Conservation (phyloP, 92 coral and sea anemone species). For the Zoanthus sociatus region DNA sequence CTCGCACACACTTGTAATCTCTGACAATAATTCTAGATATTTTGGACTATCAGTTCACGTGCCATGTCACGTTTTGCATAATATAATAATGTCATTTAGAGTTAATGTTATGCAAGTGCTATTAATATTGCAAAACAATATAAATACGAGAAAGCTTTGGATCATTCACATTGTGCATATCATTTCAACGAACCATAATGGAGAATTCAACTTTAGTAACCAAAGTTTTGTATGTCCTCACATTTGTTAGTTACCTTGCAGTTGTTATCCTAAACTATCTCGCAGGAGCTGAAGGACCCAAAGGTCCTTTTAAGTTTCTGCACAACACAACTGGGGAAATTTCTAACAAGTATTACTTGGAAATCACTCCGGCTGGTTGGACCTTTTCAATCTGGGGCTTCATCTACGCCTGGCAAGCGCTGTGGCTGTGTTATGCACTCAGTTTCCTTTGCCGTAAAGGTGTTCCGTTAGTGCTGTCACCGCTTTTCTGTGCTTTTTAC, state of each 20-base stretch:
- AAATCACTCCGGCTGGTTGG: slow-evolving; percentile 18
- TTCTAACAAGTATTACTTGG: not conserved
- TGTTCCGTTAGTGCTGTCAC: slow-evolving; percentile 74
- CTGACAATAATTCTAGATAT: too few species aligned
- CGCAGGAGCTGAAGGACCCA: slow-evolving; percentile 2
- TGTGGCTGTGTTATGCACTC: slow-evolving; percentile 79
- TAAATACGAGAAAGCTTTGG: too few species aligned
- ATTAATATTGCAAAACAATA: too few species aligned
- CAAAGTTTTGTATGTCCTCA: not conserved
- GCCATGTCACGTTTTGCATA: too few species aligned
- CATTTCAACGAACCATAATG: too few species aligned
- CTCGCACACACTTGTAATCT: too few species aligned
- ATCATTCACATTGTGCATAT: too few species aligned
- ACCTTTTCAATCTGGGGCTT: slow-evolving; percentile 65
- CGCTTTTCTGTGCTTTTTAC: slow-evolving; percentile 74
- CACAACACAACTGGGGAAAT: slow-evolving; percentile 14
- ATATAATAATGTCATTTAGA: too few species aligned
- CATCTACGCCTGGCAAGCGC: slow-evolving; percentile 81
- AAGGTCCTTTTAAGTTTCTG: not conserved
- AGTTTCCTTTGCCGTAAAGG: slow-evolving; percentile 72
- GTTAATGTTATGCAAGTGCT: too few species aligned
- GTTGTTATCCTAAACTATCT: not conserved
- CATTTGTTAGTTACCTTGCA: not conserved
- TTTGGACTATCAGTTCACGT: too few species aligned
- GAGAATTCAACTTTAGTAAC: too few species aligned